Conservation (phyloP, 2,888 invertebrate genomes). For the Agrochola circellaris region DNA sequence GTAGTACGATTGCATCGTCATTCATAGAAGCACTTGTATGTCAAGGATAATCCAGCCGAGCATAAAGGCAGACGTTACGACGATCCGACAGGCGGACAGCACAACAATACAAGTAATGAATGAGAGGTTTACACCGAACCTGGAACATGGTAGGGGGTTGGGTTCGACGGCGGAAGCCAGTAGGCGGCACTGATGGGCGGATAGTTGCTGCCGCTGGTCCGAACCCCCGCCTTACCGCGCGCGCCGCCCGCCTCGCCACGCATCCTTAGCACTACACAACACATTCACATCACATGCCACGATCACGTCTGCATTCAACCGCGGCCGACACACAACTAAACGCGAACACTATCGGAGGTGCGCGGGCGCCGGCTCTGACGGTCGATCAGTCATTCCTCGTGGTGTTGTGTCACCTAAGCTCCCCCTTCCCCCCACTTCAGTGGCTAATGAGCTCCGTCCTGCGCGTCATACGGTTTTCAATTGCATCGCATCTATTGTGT, state of each 20-base stretch:
- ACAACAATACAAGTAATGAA: slow-evolving; percentile 55
- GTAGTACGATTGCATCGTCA: slow-evolving; percentile 64
- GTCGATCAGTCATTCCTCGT: slow-evolving; percentile 88
- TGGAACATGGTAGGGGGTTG: slow-evolving; percentile 96
- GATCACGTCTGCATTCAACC: slow-evolving; percentile 86
- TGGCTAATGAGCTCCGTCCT: slow-evolving; percentile 87
- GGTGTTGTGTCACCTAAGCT: slow-evolving; percentile 80
- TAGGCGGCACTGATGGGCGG: slow-evolving; percentile 96
- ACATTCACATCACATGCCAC: slow-evolving; percentile 81
- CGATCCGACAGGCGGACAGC: slow-evolving; percentile 37
- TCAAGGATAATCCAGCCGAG: slow-evolving; percentile 63
- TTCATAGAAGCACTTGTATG: slow-evolving; percentile 60
- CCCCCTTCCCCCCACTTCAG: slow-evolving; percentile 69
- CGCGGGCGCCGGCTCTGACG: slow-evolving; percentile 87
- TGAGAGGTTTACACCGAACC: slow-evolving; percentile 88
- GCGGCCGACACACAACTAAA: slow-evolving; percentile 86
- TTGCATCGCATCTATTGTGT: slow-evolving; percentile 65
- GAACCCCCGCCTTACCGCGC: slow-evolving; percentile 86
- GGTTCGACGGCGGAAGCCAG: slow-evolving; percentile 95
- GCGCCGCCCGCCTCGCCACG: slow-evolving; percentile 88
- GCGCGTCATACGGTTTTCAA: slow-evolving; percentile 69
- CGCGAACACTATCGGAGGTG: slow-evolving; percentile 79
- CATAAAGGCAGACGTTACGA: slow-evolving; percentile 40
- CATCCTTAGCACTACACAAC: slow-evolving; percentile 86
- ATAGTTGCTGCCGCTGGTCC: slow-evolving; percentile 89